Conservation (phyloP, 2,113 vertebrate genomes). For the Chrysemys picta region DNA sequence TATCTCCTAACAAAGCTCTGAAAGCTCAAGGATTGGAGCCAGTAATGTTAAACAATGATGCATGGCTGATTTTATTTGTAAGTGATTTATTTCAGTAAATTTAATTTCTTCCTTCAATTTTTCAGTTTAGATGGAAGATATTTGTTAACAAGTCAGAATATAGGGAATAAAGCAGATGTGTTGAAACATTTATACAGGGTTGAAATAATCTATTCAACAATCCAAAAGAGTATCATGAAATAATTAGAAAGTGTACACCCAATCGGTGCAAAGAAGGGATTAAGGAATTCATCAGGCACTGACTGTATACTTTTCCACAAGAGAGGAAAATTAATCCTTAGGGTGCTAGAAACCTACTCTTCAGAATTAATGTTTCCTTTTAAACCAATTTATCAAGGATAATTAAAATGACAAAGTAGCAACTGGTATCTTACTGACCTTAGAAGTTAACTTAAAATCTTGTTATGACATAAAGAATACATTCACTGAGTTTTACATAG, state of each 20-base stretch:
- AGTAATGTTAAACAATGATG: conserved; percentile 81
- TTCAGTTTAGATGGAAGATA: conserved; percentile 84
- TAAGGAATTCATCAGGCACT: conserved; percentile 44
- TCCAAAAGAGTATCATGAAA: conserved; percentile 47
- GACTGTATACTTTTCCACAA: conserved; percentile 5
- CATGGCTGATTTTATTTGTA: conserved; percentile 83
- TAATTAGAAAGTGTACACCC: conserved; percentile 57
- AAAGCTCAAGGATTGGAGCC: conserved; percentile 75
- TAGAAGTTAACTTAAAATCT: not conserved
- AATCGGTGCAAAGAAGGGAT: conserved; percentile 38
- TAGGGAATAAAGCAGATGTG: conserved; percentile 79
- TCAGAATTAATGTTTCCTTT: conserved; percentile 34
- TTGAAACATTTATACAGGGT: conserved; percentile 64
- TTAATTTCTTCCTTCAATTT: conserved; percentile 81
- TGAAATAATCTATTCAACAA: conserved; percentile 70
- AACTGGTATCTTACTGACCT: not conserved
- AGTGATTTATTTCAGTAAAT: conserved; percentile 85
- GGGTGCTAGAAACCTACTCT: conserved; percentile 40
- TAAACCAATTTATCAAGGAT: not conserved
- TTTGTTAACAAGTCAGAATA: conserved; percentile 81
- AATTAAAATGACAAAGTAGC: not conserved
- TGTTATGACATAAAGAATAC: not conserved
- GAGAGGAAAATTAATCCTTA: conserved; percentile 40
- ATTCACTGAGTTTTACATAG: not conserved
- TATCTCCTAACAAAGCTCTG: conserved; percentile 86